Base-by-base conservation (phyloP, 1,140 invertebrate genomes). In the Drosophila albomicans region DNA sequence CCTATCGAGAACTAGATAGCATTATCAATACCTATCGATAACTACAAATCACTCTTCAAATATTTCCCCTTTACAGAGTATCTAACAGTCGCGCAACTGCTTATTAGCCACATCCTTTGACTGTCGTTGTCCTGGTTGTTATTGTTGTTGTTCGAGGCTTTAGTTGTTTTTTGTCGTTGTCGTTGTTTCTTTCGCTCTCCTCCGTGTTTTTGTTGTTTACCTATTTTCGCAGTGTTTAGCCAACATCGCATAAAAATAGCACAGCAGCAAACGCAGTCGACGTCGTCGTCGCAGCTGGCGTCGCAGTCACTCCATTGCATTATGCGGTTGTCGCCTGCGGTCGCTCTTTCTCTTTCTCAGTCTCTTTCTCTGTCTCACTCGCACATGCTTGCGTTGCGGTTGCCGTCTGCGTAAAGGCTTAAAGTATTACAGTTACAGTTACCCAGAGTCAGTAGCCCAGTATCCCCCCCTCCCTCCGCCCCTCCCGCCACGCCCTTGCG, bases 401-500 rank as follows among this genome's bases (percentile, higher is more conserved):
- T 86, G 82, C 82, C 79, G 82, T 81, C 82, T 85, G 82, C 82
- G 82, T 86, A 87, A 82, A 73, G 84, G 84, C 85, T 88, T 88
- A 88, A 88, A 88, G 84, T 89, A 88, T 88, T 88, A 88, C 84
- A 78, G 84, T 84, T 80, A 84, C 77, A 87, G 85, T 84, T 69
- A 69, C 72, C 20, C 20, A 25, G 20, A 56, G 71, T 52, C 30
- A 82, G 75, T 64, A 75, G 20, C 20, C 32, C 68, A 25, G 20
- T 25, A 25, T 45, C 48, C 7, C 48, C 48, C 11, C 46, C 5
- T 38, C 32, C 32, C 5, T 43, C 38, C 15, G 2, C 4, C 25
- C 28, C 11, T 15, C 13, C 5, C 16, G 3, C 25, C 43, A 46
- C 15, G 15, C 13, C 30, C 25, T 8, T 32, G 32, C 32, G 32